Conservation (phyloP, 2,888 invertebrate genomes). For the Amiota minor region DNA sequence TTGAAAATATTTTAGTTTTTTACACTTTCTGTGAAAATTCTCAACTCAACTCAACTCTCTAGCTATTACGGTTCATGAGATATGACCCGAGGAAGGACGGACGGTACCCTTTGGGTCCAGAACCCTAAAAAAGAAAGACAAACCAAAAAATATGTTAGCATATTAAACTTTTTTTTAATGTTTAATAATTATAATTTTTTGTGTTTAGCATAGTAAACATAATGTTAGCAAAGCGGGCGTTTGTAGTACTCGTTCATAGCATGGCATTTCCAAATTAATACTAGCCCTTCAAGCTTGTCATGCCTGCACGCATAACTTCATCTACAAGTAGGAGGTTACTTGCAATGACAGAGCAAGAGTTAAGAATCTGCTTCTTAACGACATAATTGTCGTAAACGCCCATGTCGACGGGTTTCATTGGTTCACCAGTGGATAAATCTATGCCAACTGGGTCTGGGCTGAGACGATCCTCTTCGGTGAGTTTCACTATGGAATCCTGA, state of each 20-base stretch:
- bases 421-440: conserved; percentile 92
- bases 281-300: conserved; percentile 95
- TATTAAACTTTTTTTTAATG: too few species aligned
- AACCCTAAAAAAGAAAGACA: too few species aligned
- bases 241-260: conserved; percentile 2
- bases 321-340: conserved; percentile 97
- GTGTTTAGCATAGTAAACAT: too few species aligned
- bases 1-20: too few species aligned
- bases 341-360: conserved; percentile 97
- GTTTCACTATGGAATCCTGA: conserved; percentile 94
- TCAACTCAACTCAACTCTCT: too few species aligned
- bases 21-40: too few species aligned
- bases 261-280: not conserved
- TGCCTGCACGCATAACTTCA: conserved; percentile 99
- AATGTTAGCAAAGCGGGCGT: conserved; percentile 23
- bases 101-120: too few species aligned
- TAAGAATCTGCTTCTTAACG: conserved; percentile 97
- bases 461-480: conserved; percentile 89
- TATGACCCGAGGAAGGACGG: too few species aligned
- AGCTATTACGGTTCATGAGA: too few species aligned
- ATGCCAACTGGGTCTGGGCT: conserved; percentile 88
- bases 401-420: conserved; percentile 86
- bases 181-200: too few species aligned
- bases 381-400: conserved; percentile 97
- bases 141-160: conserved; percentile 16